These are phyloP conservation scores for Ispidina picta DNA, from an alignment of 2,797 vertebrate genomes.

Conservation along the genomic window DNA sequence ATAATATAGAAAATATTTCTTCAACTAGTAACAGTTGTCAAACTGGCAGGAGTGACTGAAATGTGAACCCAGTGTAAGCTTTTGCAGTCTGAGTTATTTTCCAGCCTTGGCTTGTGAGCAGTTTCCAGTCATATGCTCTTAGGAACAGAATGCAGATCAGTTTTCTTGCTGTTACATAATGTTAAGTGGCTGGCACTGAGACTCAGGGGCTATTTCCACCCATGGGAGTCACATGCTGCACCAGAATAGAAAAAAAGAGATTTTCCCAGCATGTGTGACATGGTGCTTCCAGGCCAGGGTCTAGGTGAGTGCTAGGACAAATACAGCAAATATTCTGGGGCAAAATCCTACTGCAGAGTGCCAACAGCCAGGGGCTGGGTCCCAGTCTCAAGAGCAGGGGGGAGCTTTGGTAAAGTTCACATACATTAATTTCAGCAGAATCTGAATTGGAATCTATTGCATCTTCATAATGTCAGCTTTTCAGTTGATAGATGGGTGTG, in stretches of 20 bases:
- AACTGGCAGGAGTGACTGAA: background rate
- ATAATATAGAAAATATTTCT: background rate
- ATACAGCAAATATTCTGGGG: background rate
- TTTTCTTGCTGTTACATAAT: constrained; percentile 66
- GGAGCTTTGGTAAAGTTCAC: background rate
- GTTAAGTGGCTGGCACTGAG: constrained; percentile 17
- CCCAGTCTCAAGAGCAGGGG: background rate
- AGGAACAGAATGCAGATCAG: constrained; percentile 41
- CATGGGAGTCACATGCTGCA: background rate
- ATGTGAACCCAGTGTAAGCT: background rate
- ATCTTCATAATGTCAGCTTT: background rate
- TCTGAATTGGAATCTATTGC: background rate
- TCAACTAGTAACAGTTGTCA: background rate
- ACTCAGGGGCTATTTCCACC: constrained; percentile 37
- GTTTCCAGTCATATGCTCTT: constrained; percentile 48
- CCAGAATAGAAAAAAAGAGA: background rate
- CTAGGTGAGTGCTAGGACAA: background rate
- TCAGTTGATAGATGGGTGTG: background rate
- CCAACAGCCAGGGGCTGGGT: background rate
- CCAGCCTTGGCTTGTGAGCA: constrained; percentile 31
- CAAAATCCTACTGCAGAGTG: background rate
- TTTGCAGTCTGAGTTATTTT: constrained; percentile 17
- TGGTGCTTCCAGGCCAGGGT: background rate
- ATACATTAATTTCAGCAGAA: background rate
- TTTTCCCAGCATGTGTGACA: background rate